Evolutionary conservation across 2,888 invertebrate species (phyloP).

Genomic region (Halictus ligatus): DNA sequence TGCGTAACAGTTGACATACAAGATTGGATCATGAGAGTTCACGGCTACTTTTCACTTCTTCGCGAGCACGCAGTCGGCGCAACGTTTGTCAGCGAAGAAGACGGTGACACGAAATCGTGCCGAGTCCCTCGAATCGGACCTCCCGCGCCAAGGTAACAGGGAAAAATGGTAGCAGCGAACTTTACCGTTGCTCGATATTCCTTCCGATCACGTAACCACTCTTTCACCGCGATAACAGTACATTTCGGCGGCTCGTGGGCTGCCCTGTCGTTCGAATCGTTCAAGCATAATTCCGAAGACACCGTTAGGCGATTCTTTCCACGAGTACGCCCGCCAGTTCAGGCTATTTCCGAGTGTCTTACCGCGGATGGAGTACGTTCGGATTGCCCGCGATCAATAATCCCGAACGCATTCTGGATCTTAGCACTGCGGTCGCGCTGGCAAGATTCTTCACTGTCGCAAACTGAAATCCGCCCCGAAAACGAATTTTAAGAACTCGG

Average conservation of each 20-base stretch:
- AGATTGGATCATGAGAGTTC: constrained; percentile 65
- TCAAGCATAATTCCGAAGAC: not conserved
- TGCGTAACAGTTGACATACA: constrained; percentile 41
- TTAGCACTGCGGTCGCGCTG: not conserved
- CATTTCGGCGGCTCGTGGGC: constrained; percentile 46
- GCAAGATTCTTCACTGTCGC: not conserved
- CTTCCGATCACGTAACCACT: constrained; percentile 56
- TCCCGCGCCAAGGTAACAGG: not conserved
- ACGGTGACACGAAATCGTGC: not conserved
- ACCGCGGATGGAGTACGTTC: not conserved
- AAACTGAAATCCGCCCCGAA: not conserved
- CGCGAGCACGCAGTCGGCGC: not conserved
- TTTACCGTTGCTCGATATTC: constrained; percentile 66
- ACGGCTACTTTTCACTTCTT: constrained; percentile 64
- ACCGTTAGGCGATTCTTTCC: constrained; percentile 44
- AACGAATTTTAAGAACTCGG: not conserved
- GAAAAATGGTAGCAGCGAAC: constrained; percentile 12
- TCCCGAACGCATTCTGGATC: constrained; percentile 10
- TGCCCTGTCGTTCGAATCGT: not conserved
- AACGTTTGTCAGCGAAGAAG: not conserved
- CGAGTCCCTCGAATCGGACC: not conserved
- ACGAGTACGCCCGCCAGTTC: not conserved
- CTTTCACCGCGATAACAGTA: constrained; percentile 37
- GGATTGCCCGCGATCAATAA: constrained; percentile 8
- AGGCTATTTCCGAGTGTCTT: not conserved